A percentile compares a stretch with the other conserved stretches of the same genome.
These are phyloP conservation scores for Sarcophaga caerulescens DNA, from an alignment of 2,888 invertebrate species.

Conservation along the genomic window DNA sequence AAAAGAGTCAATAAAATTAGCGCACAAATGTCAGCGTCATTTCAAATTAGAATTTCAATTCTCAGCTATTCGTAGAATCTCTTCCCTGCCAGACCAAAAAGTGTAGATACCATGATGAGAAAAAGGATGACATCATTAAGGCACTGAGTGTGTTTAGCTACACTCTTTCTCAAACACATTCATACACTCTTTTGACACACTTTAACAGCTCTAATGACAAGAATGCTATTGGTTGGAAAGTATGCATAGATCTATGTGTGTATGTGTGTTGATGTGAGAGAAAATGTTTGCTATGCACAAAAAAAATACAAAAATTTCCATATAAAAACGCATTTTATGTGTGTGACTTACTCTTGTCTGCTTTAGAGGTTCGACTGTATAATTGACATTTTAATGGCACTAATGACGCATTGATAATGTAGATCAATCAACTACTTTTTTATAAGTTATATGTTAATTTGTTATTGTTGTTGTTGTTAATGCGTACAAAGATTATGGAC, in stretches of 20 bases:
- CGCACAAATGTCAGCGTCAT: conserved; percentile 26
- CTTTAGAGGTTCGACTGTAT: conserved; percentile 15
- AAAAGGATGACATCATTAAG: conserved; percentile 37
- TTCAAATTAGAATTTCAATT: conserved; percentile 37
- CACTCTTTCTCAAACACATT: not conserved
- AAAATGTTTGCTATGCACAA: not conserved
- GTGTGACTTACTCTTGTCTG: not conserved
- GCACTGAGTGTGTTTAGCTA: conserved; percentile 6
- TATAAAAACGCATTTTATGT: not conserved
- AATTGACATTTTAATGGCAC: conserved; percentile 42
- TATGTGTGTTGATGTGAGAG: not conserved
- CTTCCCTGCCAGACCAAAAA: not conserved
- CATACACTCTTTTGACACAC: not conserved
- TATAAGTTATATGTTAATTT: too few relatives aligned
- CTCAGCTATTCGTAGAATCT: not conserved
- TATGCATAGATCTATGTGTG: not conserved
- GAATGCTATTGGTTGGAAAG: not conserved
- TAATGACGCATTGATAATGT: conserved; percentile 44
- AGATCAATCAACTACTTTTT: not conserved
- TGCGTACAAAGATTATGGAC: too few relatives aligned
- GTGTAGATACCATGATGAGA: not conserved
- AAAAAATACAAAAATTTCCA: not conserved
- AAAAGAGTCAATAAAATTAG: conserved; percentile 51
- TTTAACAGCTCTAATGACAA: not conserved
- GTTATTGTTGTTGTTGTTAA: too few relatives aligned